A percentile compares a stretch with the other conserved stretches of the same genome.
Conservation (phyloP, 2,888 invertebrate species). For the Creontiades dilutus region DNA sequence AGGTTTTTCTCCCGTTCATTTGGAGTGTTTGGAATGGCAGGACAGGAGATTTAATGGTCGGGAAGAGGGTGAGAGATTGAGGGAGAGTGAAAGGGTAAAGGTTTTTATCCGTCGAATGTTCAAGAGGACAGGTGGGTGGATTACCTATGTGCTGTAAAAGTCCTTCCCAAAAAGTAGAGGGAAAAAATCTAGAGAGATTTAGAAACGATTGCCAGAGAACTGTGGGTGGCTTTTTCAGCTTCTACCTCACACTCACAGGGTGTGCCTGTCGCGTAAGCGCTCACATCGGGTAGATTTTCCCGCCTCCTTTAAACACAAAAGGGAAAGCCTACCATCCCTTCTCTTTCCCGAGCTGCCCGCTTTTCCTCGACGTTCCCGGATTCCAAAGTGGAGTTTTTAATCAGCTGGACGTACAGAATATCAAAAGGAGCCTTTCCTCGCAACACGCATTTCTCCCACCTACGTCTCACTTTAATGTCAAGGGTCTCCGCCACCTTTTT, state of each 20-base stretch:
- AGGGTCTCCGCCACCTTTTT: not conserved
- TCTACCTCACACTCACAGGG: not conserved
- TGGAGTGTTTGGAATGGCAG: not conserved
- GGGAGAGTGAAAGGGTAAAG: not conserved
- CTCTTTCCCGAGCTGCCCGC: not conserved
- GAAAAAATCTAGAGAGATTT: slow-evolving; percentile 42
- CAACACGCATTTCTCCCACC: not conserved
- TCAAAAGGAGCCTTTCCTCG: not conserved
- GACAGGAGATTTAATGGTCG: too few species aligned
- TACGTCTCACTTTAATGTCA: slow-evolving; percentile 41
- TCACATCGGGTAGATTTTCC: not conserved
- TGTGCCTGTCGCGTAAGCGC: slow-evolving; percentile 2
- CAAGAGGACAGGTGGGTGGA: not conserved
- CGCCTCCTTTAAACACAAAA: not conserved
- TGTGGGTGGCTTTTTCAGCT: slow-evolving; percentile 23
- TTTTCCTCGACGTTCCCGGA: not conserved
- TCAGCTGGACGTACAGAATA: slow-evolving; percentile 40
- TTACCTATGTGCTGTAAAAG: slow-evolving; percentile 6
- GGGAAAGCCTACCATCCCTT: slow-evolving; percentile 48
- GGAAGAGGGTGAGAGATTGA: too few species aligned
- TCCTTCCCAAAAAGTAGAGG: slow-evolving; percentile 20
- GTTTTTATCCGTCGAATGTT: slow-evolving; percentile 39
- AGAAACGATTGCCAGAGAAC: slow-evolving; percentile 49
- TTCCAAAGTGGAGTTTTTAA: slow-evolving; percentile 41
- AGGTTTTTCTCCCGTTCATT: not conserved